phyloP scores from a whole-genome alignment of 2,888 invertebrate species.

The Anodontia alba region DNA sequence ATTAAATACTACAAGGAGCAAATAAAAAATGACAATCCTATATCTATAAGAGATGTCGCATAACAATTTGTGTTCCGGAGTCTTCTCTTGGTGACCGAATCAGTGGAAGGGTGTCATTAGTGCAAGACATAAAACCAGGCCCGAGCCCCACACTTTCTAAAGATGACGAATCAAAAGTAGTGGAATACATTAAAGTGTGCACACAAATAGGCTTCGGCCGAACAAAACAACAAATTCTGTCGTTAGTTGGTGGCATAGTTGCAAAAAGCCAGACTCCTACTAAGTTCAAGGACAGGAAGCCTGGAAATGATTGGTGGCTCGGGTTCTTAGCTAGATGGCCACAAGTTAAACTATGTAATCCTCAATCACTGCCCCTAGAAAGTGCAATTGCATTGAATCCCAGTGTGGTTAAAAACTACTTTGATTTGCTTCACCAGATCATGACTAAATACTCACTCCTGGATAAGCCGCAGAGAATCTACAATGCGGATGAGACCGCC shows the following conservation, averaged over 20 bases:
- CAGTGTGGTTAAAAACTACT: constrained; percentile 1
- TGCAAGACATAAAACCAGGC: background rate
- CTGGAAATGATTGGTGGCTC: constrained; percentile 5
- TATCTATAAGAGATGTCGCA: background rate
- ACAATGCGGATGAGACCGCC: background rate
- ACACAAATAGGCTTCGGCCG: background rate
- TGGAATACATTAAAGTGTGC: constrained; percentile 3
- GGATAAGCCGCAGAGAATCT: background rate
- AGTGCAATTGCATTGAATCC: background rate
- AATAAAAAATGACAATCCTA: constrained; percentile 2
- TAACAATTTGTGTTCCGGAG: background rate
- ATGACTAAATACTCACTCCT: background rate
- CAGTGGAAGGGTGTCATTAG: constrained; percentile 2
- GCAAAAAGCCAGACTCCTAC: background rate
- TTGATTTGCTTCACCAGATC: background rate
- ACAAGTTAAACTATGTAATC: constrained; percentile 10
- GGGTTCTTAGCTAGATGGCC: background rate
- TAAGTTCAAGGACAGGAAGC: background rate
- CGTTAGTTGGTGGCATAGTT: constrained; percentile 5
- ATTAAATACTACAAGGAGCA: background rate
- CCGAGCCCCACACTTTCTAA: background rate
- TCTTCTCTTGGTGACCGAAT: background rate
- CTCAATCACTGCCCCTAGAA: constrained; percentile 4
- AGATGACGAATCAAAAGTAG: background rate
- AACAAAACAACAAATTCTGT: constrained; percentile 1